phyloP scores from a whole-genome alignment of 2,888 invertebrate species.

The Volucella inflata region DNA sequence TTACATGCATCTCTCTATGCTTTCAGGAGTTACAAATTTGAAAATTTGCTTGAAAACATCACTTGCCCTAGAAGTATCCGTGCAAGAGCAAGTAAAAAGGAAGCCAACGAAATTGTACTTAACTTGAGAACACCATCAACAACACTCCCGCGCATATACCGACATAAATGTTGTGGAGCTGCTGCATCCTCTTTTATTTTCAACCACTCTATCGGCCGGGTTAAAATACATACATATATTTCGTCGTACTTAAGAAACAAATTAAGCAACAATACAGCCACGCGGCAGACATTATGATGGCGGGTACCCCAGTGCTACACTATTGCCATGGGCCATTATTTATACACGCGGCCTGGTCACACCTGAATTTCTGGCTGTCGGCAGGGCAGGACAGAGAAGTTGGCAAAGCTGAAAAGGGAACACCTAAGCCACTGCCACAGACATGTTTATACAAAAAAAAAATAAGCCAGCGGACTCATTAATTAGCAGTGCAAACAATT shows the following conservation, averaged over 20 bases:
- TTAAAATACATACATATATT: constrained; percentile 23
- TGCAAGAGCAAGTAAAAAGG: too few species aligned
- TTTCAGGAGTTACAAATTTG: too few species aligned
- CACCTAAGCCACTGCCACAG: constrained; percentile 21
- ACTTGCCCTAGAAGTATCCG: too few species aligned
- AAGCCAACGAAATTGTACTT: neutral
- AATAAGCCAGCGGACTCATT: constrained; percentile 57
- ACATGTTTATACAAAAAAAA: constrained; percentile 8
- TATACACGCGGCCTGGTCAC: constrained; percentile 67
- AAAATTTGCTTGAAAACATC: too few species aligned
- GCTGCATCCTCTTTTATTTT: constrained; percentile 49
- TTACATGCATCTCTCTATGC: too few species aligned
- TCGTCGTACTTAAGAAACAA: constrained; percentile 40
- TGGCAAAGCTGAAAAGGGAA: neutral
- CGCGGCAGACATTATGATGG: constrained; percentile 35
- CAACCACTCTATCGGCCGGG: neutral
- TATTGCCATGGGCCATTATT: constrained; percentile 69
- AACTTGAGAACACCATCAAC: constrained; percentile 5
- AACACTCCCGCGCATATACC: constrained; percentile 6
- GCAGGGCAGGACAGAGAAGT: constrained; percentile 38
- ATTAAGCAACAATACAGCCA: constrained; percentile 27
- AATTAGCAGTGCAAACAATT: constrained; percentile 63
- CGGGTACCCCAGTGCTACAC: constrained; percentile 42
- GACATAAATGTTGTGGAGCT: constrained; percentile 2
- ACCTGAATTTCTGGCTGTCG: constrained; percentile 57